phyloP scores from a whole-genome alignment of 2,888 invertebrate genomes.

The Parapristionchus giblindavisi region DNA sequence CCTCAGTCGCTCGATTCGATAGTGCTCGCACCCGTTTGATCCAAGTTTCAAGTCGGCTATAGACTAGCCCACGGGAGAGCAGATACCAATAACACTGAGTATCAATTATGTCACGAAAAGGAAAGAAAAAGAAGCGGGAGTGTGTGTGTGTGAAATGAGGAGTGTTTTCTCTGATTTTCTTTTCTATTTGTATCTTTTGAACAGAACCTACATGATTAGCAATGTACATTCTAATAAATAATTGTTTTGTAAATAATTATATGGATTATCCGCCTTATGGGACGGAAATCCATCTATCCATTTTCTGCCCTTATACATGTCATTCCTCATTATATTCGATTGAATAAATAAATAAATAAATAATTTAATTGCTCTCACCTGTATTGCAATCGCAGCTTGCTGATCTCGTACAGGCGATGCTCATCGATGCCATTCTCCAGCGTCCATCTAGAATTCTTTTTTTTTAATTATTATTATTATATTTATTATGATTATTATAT shows the following conservation, averaged over 20 bases:
- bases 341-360: too few relatives aligned
- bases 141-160: too few relatives aligned
- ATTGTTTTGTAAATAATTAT: too few relatives aligned
- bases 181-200: not conserved
- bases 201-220: not conserved
- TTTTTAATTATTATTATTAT: not conserved
- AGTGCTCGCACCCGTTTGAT: not conserved
- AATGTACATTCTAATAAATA: not conserved
- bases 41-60: not conserved
- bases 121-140: not conserved
- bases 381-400: conserved; percentile 85
- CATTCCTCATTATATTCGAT: too few relatives aligned
- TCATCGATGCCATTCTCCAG: conserved; percentile 89
- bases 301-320: too few relatives aligned
- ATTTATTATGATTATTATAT: not conserved
- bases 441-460: conserved; percentile 80
- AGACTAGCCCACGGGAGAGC: too few relatives aligned
- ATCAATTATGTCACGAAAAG: too few relatives aligned
- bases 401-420: conserved; percentile 94
- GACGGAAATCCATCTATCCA: too few relatives aligned
- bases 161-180: too few relatives aligned
- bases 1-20: not conserved
- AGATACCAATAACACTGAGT: too few relatives aligned
- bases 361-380: conserved; percentile 33
- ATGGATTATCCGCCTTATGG: too few relatives aligned